A percentile compares a stretch with the other conserved stretches of the same genome.
phyloP scores from a whole-genome alignment of 2,113 vertebrate genomes.

The Gymnobelideus leadbeateri region DNA sequence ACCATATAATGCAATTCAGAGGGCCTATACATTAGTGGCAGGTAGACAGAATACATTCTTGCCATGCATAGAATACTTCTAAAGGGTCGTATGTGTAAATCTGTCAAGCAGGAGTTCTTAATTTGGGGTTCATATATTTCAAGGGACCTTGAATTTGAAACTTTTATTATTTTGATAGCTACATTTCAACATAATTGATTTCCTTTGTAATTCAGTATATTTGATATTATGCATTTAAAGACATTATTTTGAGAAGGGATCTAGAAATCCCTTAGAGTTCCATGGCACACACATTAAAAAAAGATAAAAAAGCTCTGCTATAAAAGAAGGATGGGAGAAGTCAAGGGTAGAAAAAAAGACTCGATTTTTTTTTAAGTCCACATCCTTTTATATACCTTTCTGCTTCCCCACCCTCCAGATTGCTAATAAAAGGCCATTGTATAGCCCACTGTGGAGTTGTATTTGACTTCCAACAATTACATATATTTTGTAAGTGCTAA shows the following conservation, averaged over 20 bases:
- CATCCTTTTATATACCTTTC: background rate
- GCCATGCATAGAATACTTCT: background rate
- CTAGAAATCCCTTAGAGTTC: background rate
- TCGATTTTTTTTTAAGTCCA: background rate
- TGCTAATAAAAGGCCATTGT: slow-evolving; percentile 69
- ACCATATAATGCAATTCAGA: background rate
- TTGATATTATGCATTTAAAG: background rate
- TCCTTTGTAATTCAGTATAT: background rate
- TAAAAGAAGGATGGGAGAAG: background rate
- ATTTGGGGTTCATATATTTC: background rate
- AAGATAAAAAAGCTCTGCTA: background rate
- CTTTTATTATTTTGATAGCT: background rate
- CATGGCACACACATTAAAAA: background rate
- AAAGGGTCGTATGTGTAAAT: background rate
- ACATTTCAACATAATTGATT: background rate
- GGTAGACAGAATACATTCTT: background rate
- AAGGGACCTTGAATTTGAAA: background rate
- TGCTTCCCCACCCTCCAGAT: background rate
- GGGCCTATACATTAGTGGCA: background rate
- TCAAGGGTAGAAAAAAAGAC: background rate
- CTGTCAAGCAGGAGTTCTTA: background rate
- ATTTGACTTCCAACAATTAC: slow-evolving; percentile 81
- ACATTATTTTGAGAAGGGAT: background rate
- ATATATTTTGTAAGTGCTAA: slow-evolving; percentile 83
- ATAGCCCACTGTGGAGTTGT: slow-evolving; percentile 69